Conservation (phyloP, 2,113 vertebrate species). For the Struthidea cinerea region DNA sequence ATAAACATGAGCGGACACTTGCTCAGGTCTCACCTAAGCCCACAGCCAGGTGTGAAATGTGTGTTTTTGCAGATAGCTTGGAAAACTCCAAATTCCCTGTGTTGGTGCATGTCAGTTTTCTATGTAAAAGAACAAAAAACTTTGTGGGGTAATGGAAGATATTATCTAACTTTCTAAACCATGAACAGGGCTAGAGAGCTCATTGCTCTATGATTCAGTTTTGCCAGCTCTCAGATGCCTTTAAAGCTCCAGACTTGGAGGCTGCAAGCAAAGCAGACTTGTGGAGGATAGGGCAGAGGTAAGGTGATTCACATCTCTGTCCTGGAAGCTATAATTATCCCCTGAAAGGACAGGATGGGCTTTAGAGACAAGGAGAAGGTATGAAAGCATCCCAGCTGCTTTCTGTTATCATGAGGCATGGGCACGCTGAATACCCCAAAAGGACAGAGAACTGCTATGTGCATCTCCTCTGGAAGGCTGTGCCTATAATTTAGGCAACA, state of each 20-base stretch:
- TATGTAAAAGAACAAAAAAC: neutral
- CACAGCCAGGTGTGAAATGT: neutral
- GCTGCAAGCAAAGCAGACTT: neutral
- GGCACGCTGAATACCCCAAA: neutral
- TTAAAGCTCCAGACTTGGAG: neutral
- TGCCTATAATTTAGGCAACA: neutral
- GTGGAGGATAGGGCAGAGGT: neutral
- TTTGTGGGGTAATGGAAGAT: neutral
- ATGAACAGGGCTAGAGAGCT: neutral
- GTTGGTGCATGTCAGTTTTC: neutral
- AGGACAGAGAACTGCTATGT: fast-evolving
- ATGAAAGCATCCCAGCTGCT: neutral
- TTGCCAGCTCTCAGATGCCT: neutral
- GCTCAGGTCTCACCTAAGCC: neutral
- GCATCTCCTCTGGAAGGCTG: neutral
- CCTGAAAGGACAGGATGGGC: neutral
- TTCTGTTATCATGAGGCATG: neutral
- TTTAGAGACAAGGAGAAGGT: neutral
- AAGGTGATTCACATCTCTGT: neutral
- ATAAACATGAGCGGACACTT: fast-evolving
- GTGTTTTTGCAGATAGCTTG: neutral
- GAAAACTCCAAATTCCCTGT: neutral
- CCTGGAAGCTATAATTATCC: neutral
- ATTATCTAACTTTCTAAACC: neutral
- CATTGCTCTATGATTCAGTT: neutral